Conservation (phyloP, 2,113 vertebrate genomes). For the Indicator indicator region DNA sequence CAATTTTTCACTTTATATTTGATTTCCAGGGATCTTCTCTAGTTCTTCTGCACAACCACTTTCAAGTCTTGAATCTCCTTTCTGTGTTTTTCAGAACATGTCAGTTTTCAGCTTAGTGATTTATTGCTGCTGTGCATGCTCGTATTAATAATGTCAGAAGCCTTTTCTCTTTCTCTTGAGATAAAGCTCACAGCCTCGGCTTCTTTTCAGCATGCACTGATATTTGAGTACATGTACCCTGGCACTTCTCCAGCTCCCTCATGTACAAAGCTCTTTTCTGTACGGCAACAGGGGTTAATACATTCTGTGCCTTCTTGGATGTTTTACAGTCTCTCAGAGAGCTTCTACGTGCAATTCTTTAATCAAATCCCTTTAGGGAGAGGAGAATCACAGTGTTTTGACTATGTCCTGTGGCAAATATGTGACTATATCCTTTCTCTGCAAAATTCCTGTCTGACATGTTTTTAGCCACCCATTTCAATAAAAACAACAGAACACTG, state of each 20-base stretch:
- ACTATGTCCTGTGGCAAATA: background rate
- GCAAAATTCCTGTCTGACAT: background rate
- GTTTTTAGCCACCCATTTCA: background rate
- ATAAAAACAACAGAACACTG: background rate
- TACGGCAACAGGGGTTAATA: constrained; percentile 33
- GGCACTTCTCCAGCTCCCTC: constrained; percentile 16
- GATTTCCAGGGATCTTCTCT: constrained; percentile 1
- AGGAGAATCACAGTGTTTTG: background rate
- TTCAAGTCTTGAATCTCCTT: background rate
- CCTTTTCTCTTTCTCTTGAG: constrained; percentile 1
- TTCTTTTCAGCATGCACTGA: background rate
- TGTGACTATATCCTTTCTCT: background rate
- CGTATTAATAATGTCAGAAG: background rate
- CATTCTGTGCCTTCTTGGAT: constrained; percentile 51
- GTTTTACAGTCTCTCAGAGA: constrained; percentile 47
- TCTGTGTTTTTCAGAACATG: background rate
- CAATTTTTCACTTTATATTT: background rate
- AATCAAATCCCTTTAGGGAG: constrained; percentile 1
- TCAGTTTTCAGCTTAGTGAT: background rate
- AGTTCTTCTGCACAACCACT: background rate
- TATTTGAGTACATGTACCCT: constrained; percentile 40
- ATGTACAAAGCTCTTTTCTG: constrained; percentile 56
- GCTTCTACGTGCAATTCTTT: background rate
- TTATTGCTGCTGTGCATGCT: background rate
- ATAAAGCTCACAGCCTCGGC: background rate